These are phyloP conservation scores for Myotis vivesi DNA, from an alignment of 2,797 vertebrate genomes.

Conservation along the genomic window DNA sequence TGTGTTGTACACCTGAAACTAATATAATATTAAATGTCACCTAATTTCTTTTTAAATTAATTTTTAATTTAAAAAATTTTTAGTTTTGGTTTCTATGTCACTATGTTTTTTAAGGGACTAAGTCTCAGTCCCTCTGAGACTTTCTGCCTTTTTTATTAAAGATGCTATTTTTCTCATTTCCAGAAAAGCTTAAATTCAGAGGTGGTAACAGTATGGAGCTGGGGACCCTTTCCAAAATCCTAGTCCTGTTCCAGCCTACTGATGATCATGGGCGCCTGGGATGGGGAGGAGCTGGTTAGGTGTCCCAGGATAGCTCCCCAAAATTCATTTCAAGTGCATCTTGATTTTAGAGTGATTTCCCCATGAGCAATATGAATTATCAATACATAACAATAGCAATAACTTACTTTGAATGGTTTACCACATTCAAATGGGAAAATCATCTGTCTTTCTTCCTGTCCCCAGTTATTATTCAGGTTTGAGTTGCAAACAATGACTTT, in stretches of 20 bases:
- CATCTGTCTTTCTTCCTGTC: constrained; percentile 90
- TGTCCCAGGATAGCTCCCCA: neutral
- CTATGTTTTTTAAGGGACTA: neutral
- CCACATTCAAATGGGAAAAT: constrained; percentile 89
- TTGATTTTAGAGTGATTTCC: neutral
- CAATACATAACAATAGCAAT: neutral
- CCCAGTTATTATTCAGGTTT: constrained; percentile 87
- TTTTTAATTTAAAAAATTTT: neutral
- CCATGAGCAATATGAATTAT: neutral
- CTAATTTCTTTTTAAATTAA: neutral
- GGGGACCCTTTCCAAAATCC: too few relatives aligned
- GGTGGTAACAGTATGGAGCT: neutral
- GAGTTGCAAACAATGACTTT: constrained; percentile 91
- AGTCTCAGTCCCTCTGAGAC: neutral
- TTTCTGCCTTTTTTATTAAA: neutral
- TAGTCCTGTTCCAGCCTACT: neutral
- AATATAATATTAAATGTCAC: neutral
- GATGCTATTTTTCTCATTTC: neutral
- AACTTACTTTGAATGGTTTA: constrained; percentile 91
- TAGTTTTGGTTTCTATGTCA: neutral
- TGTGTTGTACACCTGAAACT: neutral
- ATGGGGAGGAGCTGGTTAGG: neutral
- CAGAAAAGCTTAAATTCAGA: neutral
- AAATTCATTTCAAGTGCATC: neutral
- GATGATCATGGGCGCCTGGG: too few relatives aligned